These are phyloP conservation scores for Balearica regulorum DNA, from an alignment of 2,797 vertebrate species.

Conservation along the genomic window DNA sequence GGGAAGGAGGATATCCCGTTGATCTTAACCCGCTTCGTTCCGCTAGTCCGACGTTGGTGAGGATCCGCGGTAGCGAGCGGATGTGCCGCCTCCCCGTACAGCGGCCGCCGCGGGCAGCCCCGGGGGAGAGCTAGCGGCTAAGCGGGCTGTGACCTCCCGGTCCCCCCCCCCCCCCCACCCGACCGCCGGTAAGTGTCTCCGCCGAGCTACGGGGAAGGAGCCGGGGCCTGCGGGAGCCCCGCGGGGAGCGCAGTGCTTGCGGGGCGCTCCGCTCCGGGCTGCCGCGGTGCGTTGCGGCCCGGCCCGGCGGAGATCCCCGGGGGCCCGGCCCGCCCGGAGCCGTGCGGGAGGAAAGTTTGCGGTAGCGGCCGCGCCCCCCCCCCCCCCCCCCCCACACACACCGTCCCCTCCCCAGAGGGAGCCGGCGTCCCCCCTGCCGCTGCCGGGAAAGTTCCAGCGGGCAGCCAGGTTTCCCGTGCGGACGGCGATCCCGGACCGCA, in stretches of 20 bases:
- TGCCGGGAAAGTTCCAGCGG: neutral
- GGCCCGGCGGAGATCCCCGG: neutral
- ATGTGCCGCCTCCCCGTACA: neutral
- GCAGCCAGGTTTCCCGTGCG: neutral
- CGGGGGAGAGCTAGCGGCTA: neutral
- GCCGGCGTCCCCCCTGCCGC: neutral
- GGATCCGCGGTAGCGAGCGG: neutral
- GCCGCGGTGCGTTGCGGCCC: neutral
- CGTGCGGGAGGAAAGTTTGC: neutral
- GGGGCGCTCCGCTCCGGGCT: neutral
- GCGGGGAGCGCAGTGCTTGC: neutral
- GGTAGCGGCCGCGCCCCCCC: neutral
- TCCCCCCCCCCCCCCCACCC: too few species aligned
- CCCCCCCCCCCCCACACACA: too few species aligned
- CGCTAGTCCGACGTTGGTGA: neutral
- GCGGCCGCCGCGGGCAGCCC: neutral
- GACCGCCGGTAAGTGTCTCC: constrained; percentile 25
- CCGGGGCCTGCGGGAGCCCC: neutral
- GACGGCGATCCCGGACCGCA: neutral
- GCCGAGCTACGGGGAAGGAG: neutral
- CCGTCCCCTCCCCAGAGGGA: neutral
- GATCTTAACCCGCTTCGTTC: neutral
- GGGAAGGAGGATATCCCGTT: neutral
- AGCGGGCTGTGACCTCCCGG: neutral
- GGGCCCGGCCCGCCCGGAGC: neutral